Evolutionary conservation across 2,888 invertebrate genomes (phyloP).

Genomic region (Acronicta alni): DNA sequence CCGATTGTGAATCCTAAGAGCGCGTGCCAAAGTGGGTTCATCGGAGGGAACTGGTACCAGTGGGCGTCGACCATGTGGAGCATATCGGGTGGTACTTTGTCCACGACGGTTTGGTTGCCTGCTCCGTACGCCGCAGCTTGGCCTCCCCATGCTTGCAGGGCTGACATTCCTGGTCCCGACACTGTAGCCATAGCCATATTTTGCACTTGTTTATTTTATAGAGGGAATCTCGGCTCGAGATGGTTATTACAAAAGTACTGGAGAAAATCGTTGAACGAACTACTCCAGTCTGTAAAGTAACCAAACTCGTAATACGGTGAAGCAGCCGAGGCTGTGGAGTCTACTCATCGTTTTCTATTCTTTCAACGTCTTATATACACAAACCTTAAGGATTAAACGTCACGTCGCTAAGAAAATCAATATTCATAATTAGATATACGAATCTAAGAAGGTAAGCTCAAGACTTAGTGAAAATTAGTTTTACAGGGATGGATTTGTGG

Average conservation of each 20-base stretch:
- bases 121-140: constrained; percentile 82
- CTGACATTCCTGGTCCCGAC: constrained; percentile 81
- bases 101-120: constrained; percentile 94
- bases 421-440: constrained; percentile 87
- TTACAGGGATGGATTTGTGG: constrained; percentile 25
- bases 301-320: constrained; percentile 77
- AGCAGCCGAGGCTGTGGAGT: constrained; percentile 81
- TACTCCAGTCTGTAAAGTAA: constrained; percentile 87
- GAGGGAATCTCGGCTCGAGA: constrained; percentile 72
- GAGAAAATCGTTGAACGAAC: constrained; percentile 89
- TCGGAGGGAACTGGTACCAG: constrained; percentile 96
- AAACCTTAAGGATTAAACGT: constrained; percentile 72
- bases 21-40: constrained; percentile 96
- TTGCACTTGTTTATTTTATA: constrained; percentile 64
- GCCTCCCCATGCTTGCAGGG: constrained; percentile 84
- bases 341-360: constrained; percentile 74
- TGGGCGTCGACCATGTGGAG: constrained; percentile 93
- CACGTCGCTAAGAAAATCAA: constrained; percentile 81
- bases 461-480: constrained; percentile 59
- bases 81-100: constrained; percentile 94
- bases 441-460: constrained; percentile 80
- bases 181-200: constrained; percentile 80
- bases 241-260: constrained; percentile 86
- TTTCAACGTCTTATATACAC: constrained; percentile 78
- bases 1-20: constrained; percentile 94